A percentile compares a stretch with the other conserved stretches of the same genome.
Evolutionary conservation across 1,140 invertebrate species (phyloP).

Genomic region (Heliothis subflexa): DNA sequence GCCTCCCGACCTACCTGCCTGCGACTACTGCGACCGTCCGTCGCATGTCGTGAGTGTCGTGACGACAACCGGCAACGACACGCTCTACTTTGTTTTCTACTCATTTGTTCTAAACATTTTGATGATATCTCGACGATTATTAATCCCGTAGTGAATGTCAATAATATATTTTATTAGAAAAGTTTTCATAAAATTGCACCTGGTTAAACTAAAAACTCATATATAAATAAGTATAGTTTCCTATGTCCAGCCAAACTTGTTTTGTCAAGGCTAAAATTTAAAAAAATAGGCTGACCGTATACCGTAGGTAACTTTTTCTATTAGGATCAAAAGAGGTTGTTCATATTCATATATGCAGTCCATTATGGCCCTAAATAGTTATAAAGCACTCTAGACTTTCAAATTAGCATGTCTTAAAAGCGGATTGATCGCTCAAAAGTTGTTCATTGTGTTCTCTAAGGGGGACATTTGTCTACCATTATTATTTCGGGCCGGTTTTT

Average conservation of each 20-base stretch:
- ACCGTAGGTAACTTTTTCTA: slow-evolving; percentile 18
- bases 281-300: slow-evolving; percentile 17
- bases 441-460: slow-evolving; percentile 77
- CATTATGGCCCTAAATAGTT: slow-evolving; percentile 56
- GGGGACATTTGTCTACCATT: slow-evolving; percentile 82
- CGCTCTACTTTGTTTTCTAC: slow-evolving; percentile 30
- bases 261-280: slow-evolving; percentile 35
- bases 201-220: not conserved
- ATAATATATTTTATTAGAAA: too few relatives aligned
- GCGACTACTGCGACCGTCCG: slow-evolving; percentile 57
- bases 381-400: slow-evolving; percentile 71
- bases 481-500: slow-evolving; percentile 84
- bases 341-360: slow-evolving; percentile 64
- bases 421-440: slow-evolving; percentile 75
- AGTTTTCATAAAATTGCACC: not conserved
- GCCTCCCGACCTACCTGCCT: slow-evolving; percentile 71
- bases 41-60: slow-evolving; percentile 47
- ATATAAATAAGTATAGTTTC: slow-evolving; percentile 10
- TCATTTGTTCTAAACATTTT: slow-evolving; percentile 7
- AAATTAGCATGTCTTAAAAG: slow-evolving; percentile 82
- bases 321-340: slow-evolving; percentile 35
- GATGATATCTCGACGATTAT: slow-evolving; percentile 8
- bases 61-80: slow-evolving; percentile 34
- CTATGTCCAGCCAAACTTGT: slow-evolving; percentile 15
- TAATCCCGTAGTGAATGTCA: not conserved